Conservation (phyloP, 2,797 vertebrate genomes). For the Mallotus villosus region DNA sequence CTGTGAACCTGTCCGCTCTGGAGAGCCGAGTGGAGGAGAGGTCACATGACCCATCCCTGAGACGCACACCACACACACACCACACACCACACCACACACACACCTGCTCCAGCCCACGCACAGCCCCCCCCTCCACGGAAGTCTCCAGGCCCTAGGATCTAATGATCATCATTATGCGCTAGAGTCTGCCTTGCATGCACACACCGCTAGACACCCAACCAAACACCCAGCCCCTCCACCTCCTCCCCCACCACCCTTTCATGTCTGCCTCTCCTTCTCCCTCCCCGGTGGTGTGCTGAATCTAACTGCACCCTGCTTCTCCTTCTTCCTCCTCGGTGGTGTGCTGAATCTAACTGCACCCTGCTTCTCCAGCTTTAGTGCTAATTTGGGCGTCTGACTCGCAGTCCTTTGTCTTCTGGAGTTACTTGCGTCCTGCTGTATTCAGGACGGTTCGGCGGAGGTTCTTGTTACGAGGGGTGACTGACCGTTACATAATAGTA, state of each 20-base stretch:
- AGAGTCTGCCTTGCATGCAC: background rate
- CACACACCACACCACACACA: background rate
- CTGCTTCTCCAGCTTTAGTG: background rate
- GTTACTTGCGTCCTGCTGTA: slow-evolving; percentile 14
- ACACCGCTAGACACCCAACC: background rate
- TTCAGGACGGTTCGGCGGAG: slow-evolving; percentile 22
- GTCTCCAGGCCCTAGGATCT: background rate
- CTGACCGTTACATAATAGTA: slow-evolving; percentile 41
- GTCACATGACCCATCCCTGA: background rate
- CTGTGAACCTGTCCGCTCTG: slow-evolving; percentile 64
- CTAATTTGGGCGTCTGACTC: slow-evolving; percentile 9
- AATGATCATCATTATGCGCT: background rate
- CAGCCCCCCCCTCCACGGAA: background rate
- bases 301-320: background rate
- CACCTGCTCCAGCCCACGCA: slow-evolving; percentile 12
- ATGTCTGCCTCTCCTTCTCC: slow-evolving; percentile 12
- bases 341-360: background rate
- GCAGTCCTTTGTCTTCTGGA: background rate
- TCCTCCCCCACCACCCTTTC: slow-evolving; percentile 19
- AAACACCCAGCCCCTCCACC: background rate
- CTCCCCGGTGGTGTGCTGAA: background rate
- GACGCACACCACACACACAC: background rate
- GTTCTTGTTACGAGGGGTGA: slow-evolving; percentile 32
- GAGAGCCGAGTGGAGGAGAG: slow-evolving; percentile 19
- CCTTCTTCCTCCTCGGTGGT: too few relatives aligned